These are phyloP conservation scores for Acrobasis suavella DNA, from an alignment of 2,888 invertebrate species.

Conservation along the genomic window DNA sequence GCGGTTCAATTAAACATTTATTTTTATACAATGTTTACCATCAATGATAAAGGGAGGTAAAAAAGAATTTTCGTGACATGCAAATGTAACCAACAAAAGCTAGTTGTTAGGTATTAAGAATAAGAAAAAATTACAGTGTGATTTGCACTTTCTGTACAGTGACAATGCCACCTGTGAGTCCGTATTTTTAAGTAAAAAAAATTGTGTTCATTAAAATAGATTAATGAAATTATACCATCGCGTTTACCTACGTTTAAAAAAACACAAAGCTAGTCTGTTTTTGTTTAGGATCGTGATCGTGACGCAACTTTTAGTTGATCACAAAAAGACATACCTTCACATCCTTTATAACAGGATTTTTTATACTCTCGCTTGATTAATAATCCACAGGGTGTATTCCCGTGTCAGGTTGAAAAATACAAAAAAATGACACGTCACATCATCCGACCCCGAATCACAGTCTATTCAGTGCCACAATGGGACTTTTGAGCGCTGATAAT, in stretches of 20 bases:
- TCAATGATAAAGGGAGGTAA: not conserved
- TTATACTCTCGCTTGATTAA: slow-evolving; percentile 56
- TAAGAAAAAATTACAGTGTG: too few species aligned
- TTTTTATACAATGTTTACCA: slow-evolving; percentile 10
- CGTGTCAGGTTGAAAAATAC: slow-evolving; percentile 55
- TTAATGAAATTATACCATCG: not conserved
- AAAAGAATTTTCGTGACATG: not conserved
- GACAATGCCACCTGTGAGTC: too few species aligned
- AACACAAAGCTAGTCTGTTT: not conserved
- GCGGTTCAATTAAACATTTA: slow-evolving; percentile 10
- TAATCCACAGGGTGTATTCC: slow-evolving; percentile 52
- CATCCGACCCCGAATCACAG: slow-evolving; percentile 65
- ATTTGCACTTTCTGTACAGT: too few species aligned
- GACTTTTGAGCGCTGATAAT: slow-evolving; percentile 45
- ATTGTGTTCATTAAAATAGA: not conserved
- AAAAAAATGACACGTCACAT: slow-evolving; percentile 61
- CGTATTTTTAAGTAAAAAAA: too few species aligned
- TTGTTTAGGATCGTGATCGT: slow-evolving; percentile 25
- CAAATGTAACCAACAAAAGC: not conserved
- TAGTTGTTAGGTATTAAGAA: too few species aligned
- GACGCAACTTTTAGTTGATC: slow-evolving; percentile 27
- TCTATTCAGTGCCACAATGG: slow-evolving; percentile 63
- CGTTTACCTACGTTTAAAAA: not conserved
- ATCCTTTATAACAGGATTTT: slow-evolving; percentile 36
- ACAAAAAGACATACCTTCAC: slow-evolving; percentile 8